A percentile compares a stretch with the other conserved stretches of the same genome.
Evolutionary conservation across 1,140 invertebrate species (phyloP).

Genomic region (Sweltsa coloradensis): DNA sequence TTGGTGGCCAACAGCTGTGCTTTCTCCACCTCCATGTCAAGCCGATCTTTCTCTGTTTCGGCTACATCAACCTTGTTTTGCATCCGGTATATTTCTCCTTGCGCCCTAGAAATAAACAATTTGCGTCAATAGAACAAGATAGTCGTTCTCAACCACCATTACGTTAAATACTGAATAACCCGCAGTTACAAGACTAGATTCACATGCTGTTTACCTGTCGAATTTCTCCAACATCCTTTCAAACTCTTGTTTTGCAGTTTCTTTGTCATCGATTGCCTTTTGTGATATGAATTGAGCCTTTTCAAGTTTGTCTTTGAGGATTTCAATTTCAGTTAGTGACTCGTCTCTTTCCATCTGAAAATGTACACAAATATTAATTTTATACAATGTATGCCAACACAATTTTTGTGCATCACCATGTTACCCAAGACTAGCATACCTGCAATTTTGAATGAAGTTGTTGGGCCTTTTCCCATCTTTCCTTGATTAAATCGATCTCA

Average conservation of each 20-base stretch:
- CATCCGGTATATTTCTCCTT: slow-evolving; percentile 76
- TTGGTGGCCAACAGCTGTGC: slow-evolving; percentile 63
- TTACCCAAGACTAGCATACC: slow-evolving; percentile 31
- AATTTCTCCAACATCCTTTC: slow-evolving; percentile 88
- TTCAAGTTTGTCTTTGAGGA: slow-evolving; percentile 80
- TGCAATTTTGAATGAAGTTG: slow-evolving; percentile 70
- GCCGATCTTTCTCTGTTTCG: slow-evolving; percentile 72
- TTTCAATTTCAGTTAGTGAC: slow-evolving; percentile 69
- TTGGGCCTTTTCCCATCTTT: slow-evolving; percentile 78
- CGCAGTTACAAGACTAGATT: slow-evolving; percentile 26
- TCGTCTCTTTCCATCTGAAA: slow-evolving; percentile 74
- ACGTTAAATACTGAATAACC: too few species aligned
- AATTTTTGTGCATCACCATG: background rate
- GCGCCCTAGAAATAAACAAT: slow-evolving; percentile 43
- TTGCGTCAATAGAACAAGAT: too few species aligned
- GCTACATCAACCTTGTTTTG: slow-evolving; percentile 77
- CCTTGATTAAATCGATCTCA: slow-evolving; percentile 74
- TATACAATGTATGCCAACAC: background rate
- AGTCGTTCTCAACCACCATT: too few species aligned
- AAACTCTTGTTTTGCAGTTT: slow-evolving; percentile 76
- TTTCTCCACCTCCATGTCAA: slow-evolving; percentile 78
- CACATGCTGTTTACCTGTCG: slow-evolving; percentile 53
- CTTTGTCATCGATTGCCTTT: slow-evolving; percentile 78
- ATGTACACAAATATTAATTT: slow-evolving; percentile 9
- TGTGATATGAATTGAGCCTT: slow-evolving; percentile 66